These are phyloP conservation scores for Trogon melanurus DNA, from an alignment of 2,113 vertebrate genomes.

Conservation along the genomic window DNA sequence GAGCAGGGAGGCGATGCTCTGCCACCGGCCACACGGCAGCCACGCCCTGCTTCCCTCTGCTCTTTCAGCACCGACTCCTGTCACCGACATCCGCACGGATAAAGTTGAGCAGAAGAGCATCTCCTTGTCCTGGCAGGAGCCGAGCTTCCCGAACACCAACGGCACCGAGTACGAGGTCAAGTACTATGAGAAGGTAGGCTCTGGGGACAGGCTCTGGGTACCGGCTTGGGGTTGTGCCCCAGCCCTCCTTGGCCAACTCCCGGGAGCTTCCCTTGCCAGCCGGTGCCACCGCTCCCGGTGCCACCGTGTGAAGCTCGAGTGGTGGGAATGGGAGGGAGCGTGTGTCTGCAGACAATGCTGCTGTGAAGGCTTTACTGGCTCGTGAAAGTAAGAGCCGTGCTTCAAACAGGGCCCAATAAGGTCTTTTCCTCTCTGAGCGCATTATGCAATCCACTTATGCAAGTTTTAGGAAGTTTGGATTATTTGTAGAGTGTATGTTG, in stretches of 20 bases:
- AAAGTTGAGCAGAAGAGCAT: conserved; percentile 90
- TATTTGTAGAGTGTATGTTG: neutral
- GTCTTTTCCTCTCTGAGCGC: neutral
- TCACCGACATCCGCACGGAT: conserved; percentile 86
- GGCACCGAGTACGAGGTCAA: conserved; percentile 92
- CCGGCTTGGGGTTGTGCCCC: neutral
- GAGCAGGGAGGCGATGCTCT: neutral
- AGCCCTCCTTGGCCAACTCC: accelerated
- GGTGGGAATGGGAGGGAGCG: neutral
- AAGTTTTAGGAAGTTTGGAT: neutral
- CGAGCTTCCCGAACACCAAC: conserved; percentile 73
- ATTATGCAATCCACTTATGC: neutral
- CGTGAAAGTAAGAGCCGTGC: neutral
- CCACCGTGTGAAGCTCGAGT: accelerated
- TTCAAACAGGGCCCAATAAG: neutral
- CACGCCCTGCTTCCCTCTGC: neutral
- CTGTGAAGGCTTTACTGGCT: neutral
- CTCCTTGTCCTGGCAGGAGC: conserved; percentile 89
- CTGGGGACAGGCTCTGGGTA: neutral
- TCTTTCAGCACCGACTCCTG: conserved; percentile 77
- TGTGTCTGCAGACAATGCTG: accelerated
- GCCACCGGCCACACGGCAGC: neutral
- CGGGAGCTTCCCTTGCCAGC: accelerated
- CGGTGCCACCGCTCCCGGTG: neutral
- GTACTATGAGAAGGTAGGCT: conserved; percentile 92